Evolutionary conservation across 2,113 vertebrate species (phyloP).

Genomic region (Engraulis encrasicolus): DNA sequence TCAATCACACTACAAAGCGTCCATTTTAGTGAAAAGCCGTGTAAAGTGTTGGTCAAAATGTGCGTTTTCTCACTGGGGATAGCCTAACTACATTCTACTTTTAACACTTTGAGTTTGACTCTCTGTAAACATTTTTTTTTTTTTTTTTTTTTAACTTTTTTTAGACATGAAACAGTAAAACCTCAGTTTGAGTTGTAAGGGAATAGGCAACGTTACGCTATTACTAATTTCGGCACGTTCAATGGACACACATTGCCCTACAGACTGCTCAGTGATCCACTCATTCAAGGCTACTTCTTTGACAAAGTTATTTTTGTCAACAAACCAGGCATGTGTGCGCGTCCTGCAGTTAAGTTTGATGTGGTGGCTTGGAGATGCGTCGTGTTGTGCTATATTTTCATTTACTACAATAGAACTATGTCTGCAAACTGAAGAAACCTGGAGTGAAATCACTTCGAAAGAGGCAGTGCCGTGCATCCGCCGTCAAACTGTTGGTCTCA

Average conservation of each 20-base stretch:
- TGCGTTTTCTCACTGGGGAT: background rate
- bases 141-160: too few relatives aligned
- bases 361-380: too few relatives aligned
- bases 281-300: background rate
- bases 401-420: too few relatives aligned
- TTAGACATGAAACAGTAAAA: background rate
- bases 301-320: background rate
- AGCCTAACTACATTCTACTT: background rate
- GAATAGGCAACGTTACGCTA: background rate
- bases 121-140: too few relatives aligned
- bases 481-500: background rate
- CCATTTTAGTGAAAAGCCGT: background rate
- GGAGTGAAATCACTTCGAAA: slow-evolving; percentile 14
- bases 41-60: background rate
- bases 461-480: slow-evolving; percentile 10
- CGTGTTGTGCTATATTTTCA: too few relatives aligned
- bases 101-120: background rate
- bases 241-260: background rate
- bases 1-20: background rate
- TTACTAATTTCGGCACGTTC: background rate
- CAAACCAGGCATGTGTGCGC: background rate
- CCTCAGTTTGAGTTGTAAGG: background rate
- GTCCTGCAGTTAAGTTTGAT: background rate
- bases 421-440: background rate
- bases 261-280: background rate